Evolutionary conservation across 2,888 invertebrate genomes (phyloP).

Genomic region (Agrotis puta): DNA sequence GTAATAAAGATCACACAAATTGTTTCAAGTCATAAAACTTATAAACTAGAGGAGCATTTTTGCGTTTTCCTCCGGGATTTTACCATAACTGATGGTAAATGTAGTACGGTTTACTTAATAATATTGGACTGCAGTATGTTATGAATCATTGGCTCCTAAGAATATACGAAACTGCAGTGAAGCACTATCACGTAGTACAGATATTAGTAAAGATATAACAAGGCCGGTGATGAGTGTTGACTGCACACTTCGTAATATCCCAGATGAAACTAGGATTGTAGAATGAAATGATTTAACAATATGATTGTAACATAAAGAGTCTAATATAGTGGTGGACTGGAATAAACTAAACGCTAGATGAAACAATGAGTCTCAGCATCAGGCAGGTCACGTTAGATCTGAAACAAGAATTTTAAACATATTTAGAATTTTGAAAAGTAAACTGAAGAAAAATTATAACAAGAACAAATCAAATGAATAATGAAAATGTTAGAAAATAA

Average conservation of each 20-base stretch:
- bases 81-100: slow-evolving; percentile 73
- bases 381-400: slow-evolving; percentile 81
- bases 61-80: slow-evolving; percentile 82
- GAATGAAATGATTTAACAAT: slow-evolving; percentile 56
- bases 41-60: slow-evolving; percentile 81
- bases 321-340: slow-evolving; percentile 73
- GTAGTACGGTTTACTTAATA: slow-evolving; percentile 58
- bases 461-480: not conserved
- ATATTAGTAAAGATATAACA: slow-evolving; percentile 49
- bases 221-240: slow-evolving; percentile 78
- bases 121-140: slow-evolving; percentile 71
- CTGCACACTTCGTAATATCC: slow-evolving; percentile 77
- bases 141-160: slow-evolving; percentile 74
- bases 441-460: not conserved
- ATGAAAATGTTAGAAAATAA: not conserved
- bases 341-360: slow-evolving; percentile 60
- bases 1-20: slow-evolving; percentile 73
- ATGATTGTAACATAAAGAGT: slow-evolving; percentile 77
- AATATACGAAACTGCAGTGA: slow-evolving; percentile 80
- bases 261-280: slow-evolving; percentile 66
- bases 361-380: slow-evolving; percentile 71
- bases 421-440: slow-evolving; percentile 36
- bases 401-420: slow-evolving; percentile 77
- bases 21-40: slow-evolving; percentile 78
- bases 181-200: slow-evolving; percentile 78